Evolutionary conservation across 2,888 invertebrate species (phyloP), one percentile per base, ranked within the genome.

Genomic region (Theristus sp.): DNA sequence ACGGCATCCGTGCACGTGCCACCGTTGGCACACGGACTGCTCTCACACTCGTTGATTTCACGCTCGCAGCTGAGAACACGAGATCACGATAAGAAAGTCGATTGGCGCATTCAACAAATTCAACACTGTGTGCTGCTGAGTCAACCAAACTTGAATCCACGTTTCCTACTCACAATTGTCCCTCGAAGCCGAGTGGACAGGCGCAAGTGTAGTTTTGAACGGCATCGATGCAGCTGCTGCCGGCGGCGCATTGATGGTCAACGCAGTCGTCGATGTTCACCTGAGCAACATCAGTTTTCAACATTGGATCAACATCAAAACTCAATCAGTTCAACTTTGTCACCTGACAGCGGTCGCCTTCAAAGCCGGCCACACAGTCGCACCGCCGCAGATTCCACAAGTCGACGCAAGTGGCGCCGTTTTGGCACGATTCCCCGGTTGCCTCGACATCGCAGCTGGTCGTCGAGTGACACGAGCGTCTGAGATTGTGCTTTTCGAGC

Each of bases 241-340:
- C 17, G 38, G 6, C 71, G 1, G 80, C 76, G 68, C 82, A 81
- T 47, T 71, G 70, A 24, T 77, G 75, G 3, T 49, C 49, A 13
- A 53, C 59, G 53, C 61, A 61, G 53, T 61, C 61, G 57, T 61
- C 59, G 1, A 57, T 47, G 30, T 61, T 61, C n/a, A 2, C 26
- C 57, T 61, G 26, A 57, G 30, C 13, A 22, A 57, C n/a, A n/a
- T n/a, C n/a, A n/a, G n/a, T n/a, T n/a, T n/a, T n/a, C n/a, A n/a
- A n/a, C n/a, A n/a, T n/a, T n/a, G n/a, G n/a, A n/a, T n/a, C n/a
- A 38, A 38, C 10, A 17, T 38, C 17, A 38, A 17, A 38, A 38
- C 6, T 6, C 6, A 38, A 38, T 38, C 17, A 13, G 6, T 38
- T 6, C 6, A 17, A 38, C 17, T 38, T 38, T 38, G 38, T 38